Evolutionary conservation across 1,140 invertebrate species (phyloP).

Genomic region (Brachionus koreanus): DNA sequence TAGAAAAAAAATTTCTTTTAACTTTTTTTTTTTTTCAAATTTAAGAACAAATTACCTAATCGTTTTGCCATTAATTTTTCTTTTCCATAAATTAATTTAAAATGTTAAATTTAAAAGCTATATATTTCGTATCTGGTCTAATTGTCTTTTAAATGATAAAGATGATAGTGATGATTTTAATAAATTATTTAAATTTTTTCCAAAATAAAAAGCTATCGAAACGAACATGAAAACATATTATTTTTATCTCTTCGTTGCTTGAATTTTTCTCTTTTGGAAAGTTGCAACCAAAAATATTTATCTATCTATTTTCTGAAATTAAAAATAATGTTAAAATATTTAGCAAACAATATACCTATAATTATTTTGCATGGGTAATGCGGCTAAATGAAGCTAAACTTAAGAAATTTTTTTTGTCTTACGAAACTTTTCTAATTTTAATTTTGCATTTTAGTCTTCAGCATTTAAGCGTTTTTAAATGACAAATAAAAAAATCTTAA

Average conservation of each 20-base stretch:
- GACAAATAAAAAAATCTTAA: no score
- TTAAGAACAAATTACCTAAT: background rate
- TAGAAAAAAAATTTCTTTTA: background rate
- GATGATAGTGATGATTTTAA: background rate
- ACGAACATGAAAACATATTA: slow-evolving; percentile 31
- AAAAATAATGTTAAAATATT: background rate
- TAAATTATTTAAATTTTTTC: background rate
- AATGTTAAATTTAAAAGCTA: background rate
- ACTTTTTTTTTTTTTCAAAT: background rate
- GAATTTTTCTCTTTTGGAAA: background rate
- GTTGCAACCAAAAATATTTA: background rate
- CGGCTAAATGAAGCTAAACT: background rate
- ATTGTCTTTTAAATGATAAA: background rate
- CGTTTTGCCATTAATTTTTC: slow-evolving; percentile 27
- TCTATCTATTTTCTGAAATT: background rate
- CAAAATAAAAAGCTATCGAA: slow-evolving; percentile 22
- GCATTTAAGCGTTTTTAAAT: no score
- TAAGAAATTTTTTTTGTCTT: background rate
- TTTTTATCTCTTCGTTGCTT: background rate
- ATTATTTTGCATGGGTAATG: no score
- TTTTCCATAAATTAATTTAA: background rate
- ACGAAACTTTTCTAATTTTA: no score
- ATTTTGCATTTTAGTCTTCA: no score
- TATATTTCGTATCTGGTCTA: background rate
- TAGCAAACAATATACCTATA: background rate